A percentile compares a stretch with the other conserved stretches of the same genome.
Evolutionary conservation across 92 coral and sea anemone genomes (phyloP).

Genomic region (Phenganax subtilis): DNA sequence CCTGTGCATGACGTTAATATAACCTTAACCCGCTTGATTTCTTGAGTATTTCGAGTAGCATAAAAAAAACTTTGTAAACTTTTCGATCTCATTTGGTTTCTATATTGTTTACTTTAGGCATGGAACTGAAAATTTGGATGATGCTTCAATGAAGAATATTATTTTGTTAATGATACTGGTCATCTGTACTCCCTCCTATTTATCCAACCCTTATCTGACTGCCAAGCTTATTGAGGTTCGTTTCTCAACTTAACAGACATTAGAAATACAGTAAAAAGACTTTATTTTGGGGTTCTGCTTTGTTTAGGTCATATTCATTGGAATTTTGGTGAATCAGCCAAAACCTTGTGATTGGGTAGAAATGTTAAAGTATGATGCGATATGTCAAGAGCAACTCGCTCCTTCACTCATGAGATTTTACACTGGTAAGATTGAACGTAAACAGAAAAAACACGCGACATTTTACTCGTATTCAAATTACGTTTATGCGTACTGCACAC

Average conservation of each 20-base stretch:
- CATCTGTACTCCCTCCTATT: constrained; percentile 79
- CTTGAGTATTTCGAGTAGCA: too few relatives aligned
- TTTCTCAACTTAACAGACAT: neutral
- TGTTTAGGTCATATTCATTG: constrained; percentile 82
- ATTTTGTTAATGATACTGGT: constrained; percentile 75
- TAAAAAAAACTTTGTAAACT: neutral
- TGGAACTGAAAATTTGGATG: constrained; percentile 75
- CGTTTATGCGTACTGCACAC: too few relatives aligned
- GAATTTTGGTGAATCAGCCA: constrained; percentile 85
- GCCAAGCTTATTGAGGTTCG: constrained; percentile 95
- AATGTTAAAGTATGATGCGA: constrained; percentile 64
- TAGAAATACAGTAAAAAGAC: neutral
- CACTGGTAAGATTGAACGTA: constrained; percentile 58
- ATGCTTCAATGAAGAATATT: constrained; percentile 69
- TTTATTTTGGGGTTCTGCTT: neutral
- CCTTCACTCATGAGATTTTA: constrained; percentile 94
- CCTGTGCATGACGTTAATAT: too few relatives aligned
- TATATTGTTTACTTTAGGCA: constrained; percentile 54
- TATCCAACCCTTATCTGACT: constrained; percentile 95
- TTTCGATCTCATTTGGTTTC: neutral
- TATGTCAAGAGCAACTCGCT: constrained; percentile 68
- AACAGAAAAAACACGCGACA: neutral
- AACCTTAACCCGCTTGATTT: too few relatives aligned
- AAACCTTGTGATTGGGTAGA: constrained; percentile 73
- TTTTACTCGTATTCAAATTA: too few relatives aligned